Evolutionary conservation across 2,113 vertebrate species (phyloP).

Genomic region (Pogona vitticeps): DNA sequence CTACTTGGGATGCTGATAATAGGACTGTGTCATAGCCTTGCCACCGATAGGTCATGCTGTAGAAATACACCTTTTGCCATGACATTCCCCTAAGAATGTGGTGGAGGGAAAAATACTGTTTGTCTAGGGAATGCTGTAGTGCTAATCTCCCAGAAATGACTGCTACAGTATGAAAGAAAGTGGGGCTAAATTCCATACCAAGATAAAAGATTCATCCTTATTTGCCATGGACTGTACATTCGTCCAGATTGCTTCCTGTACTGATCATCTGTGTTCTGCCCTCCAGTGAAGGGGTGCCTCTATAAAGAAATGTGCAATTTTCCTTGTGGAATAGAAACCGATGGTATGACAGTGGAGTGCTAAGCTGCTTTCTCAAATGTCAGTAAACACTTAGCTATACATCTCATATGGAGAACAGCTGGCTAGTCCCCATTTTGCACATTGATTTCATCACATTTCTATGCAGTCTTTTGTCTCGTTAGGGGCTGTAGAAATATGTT

Average conservation of each 20-base stretch:
- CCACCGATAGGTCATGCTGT: conserved; percentile 33
- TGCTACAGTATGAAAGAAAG: conserved; percentile 31
- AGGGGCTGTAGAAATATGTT: neutral
- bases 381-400: neutral
- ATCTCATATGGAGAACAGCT: neutral
- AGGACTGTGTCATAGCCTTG: conserved; percentile 25
- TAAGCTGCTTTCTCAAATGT: neutral
- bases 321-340: conserved; percentile 5
- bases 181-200: conserved; percentile 30
- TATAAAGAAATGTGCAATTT: neutral
- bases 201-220: conserved; percentile 28
- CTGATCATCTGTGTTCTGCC: neutral
- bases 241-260: conserved; percentile 12
- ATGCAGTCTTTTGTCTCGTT: neutral
- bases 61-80: conserved; percentile 34
- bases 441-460: neutral
- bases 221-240: conserved; percentile 11
- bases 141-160: conserved; percentile 48
- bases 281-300: neutral
- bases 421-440: neutral
- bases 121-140: neutral
- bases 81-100: conserved; percentile 13
- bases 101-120: conserved; percentile 38
- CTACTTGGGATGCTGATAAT: conserved; percentile 42
- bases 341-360: conserved; percentile 19